A percentile compares a stretch with the other conserved stretches of the same genome.
phyloP scores from a whole-genome alignment of 1,140 invertebrate species.

The Magallana ariakensis region DNA sequence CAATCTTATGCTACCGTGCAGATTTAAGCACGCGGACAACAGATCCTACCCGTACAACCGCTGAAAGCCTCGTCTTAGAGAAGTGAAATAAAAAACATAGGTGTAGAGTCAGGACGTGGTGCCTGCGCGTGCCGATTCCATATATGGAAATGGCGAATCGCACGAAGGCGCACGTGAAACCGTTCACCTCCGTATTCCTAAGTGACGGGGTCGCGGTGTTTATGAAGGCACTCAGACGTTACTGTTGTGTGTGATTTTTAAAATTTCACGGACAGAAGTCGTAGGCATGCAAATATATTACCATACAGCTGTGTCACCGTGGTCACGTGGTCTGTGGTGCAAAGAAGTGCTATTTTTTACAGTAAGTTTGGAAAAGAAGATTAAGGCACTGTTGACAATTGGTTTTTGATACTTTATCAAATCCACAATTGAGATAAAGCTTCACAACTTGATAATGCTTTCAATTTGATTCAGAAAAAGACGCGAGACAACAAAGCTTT shows the following conservation, averaged over 20 bases:
- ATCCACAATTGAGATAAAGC: neutral
- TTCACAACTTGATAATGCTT: conserved; percentile 16
- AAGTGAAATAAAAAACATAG: neutral
- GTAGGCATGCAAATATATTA: conserved; percentile 14
- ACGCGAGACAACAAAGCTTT: neutral
- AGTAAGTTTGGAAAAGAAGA: conserved; percentile 11
- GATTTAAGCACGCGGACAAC: neutral
- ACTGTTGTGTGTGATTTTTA: conserved; percentile 2
- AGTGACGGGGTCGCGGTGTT: neutral
- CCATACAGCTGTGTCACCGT: neutral
- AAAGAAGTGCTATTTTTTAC: conserved; percentile 22
- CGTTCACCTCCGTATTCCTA: conserved; percentile 17
- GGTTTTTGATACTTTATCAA: conserved; percentile 8
- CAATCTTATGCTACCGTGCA: neutral
- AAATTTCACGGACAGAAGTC: conserved; percentile 9
- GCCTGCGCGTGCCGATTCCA: conserved; percentile 20
- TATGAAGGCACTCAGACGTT: conserved; percentile 10
- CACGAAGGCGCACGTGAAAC: conserved; percentile 16
- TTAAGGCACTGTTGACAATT: neutral
- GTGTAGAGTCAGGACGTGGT: neutral
- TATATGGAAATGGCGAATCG: conserved; percentile 15
- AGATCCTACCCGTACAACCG: neutral
- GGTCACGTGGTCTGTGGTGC: conserved; percentile 4
- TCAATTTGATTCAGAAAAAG: neutral
- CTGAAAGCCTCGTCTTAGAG: neutral